Percentiles rank a stretch among this genome's conserved stretches.
phyloP scores from a whole-genome alignment of 2,797 vertebrate species.

The Smutsia gigantea region DNA sequence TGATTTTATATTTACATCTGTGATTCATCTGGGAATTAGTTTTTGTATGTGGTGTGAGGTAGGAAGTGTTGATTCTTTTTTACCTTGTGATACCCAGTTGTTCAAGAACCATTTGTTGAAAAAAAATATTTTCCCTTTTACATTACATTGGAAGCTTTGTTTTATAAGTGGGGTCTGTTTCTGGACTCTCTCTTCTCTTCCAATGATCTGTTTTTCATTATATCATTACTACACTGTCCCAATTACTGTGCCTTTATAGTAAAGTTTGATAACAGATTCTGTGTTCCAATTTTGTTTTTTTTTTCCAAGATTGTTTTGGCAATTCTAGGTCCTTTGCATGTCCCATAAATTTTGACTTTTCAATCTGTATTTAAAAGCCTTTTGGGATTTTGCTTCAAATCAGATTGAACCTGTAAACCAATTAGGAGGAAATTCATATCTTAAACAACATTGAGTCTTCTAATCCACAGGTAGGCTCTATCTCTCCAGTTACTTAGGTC shows the following conservation, averaged over 20 bases:
- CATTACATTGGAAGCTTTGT: not conserved
- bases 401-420: not conserved
- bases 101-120: slow-evolving; percentile 28
- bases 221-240: not conserved
- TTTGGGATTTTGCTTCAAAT: not conserved
- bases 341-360: slow-evolving; percentile 38
- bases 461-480: not conserved
- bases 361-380: not conserved
- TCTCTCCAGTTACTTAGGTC: not conserved
- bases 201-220: not conserved
- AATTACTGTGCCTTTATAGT: not conserved
- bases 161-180: not conserved
- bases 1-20: not conserved
- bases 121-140: not conserved
- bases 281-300: not conserved
- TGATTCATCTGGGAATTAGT: not conserved
- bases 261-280: not conserved
- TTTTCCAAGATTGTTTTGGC: not conserved
- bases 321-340: slow-evolving; percentile 9
- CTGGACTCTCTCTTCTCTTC: not conserved
- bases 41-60: not conserved
- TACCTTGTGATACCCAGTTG: not conserved
- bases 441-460: not conserved
- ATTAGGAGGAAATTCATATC: not conserved
- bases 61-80: slow-evolving; percentile 5